Evolutionary conservation across 2,888 invertebrate species (phyloP), one percentile per base, ranked within the genome.

Genomic region (Aphidoletes aphidimyza): DNA sequence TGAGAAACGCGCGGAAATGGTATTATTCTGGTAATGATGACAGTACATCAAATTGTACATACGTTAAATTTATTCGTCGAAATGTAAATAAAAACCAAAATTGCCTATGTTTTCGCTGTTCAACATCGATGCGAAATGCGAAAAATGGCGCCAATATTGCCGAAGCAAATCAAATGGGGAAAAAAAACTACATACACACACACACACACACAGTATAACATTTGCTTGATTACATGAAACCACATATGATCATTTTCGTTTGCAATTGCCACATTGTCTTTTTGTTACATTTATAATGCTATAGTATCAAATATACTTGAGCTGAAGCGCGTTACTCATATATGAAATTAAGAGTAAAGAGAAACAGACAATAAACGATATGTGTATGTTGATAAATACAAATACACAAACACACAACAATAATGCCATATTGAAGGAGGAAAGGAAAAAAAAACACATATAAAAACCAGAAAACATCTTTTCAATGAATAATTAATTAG

Each of bases 401-500:
- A 14, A 69, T 11, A 14, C 14, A 9, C 3, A 26, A 26, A 5
- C 22, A 54, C 2, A 54, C 3, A 54, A 22, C n/a, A n/a, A n/a
- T n/a, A n/a, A n/a, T n/a, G n/a, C n/a, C n/a, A n/a, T n/a, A n/a
- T n/a, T n/a, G n/a, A 54, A n/a, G 5, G 26, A 22, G 2, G 54
- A 54, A 26, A 54, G 22, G 22, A 54, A 54, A 2, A 11, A 22
- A 54, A 69, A 30, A 69, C n/a, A n/a, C n/a, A 30, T 69, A 9
- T n/a, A 26, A 30, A 47, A 19, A 22, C 22, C 69, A 11, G 69
- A 69, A 69, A 69, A 69, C 69, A 69, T 69, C 69, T 69, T 30
- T 69, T 69, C 69, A 34, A 69, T 69, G 30, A 69, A 69, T 69
- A 69, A 69, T 69, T 69, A 69, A 69, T 69, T 30, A 30, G 69